These are phyloP conservation scores for Irena cyanogastra DNA, from an alignment of 2,113 vertebrate species.

Conservation along the genomic window DNA sequence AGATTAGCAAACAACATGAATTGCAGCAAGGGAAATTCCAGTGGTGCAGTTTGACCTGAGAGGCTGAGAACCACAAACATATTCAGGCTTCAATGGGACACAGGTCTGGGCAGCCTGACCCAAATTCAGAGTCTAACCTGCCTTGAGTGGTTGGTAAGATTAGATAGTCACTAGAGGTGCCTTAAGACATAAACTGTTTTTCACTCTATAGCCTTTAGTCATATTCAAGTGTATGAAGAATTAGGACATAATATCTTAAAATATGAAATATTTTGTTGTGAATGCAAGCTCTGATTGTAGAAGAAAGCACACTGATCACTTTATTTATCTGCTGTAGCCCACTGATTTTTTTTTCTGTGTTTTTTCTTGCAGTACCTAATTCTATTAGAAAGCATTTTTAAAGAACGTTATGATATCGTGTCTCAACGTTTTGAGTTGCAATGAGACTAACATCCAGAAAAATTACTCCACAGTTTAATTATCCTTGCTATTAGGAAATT, in stretches of 20 bases:
- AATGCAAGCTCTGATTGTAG: background rate
- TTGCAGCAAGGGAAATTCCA: background rate
- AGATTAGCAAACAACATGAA: background rate
- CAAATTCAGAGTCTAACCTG: background rate
- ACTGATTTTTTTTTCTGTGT: background rate
- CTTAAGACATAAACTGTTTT: background rate
- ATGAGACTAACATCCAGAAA: background rate
- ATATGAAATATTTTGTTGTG: background rate
- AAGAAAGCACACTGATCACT: background rate
- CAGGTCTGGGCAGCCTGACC: background rate
- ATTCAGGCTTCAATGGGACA: background rate
- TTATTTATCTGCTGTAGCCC: background rate
- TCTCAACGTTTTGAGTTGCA: background rate
- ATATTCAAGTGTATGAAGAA: background rate
- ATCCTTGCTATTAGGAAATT: background rate
- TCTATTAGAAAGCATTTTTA: background rate
- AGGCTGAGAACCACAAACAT: background rate
- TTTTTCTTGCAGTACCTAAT: background rate
- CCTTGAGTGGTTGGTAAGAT: background rate
- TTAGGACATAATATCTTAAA: background rate
- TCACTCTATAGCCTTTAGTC: background rate
- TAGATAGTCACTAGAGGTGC: background rate
- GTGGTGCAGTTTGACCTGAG: background rate
- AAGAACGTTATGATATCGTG: background rate
- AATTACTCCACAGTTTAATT: slow-evolving; percentile 27